phyloP scores from a whole-genome alignment of 1,140 invertebrate species.

The Helicoverpa armigera region DNA sequence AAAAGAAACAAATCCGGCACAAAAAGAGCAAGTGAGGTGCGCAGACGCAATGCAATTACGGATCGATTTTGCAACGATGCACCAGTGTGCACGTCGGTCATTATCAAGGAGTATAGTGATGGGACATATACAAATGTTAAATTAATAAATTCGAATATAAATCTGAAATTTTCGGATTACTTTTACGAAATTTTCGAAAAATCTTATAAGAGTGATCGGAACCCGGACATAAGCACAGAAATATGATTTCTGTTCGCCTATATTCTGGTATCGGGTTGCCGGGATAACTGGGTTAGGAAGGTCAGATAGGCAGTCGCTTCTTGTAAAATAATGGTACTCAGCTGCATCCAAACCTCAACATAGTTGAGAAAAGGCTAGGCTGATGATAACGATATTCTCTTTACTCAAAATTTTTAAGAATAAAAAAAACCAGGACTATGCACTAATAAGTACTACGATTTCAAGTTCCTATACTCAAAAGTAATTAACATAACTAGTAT shows the following conservation, averaged over 20 bases:
- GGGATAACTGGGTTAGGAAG: no score
- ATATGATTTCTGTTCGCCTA: no score
- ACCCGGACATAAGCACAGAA: no score
- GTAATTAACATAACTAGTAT: neutral
- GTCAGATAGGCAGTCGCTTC: no score
- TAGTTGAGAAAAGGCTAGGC: no score
- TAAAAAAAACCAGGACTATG: neutral
- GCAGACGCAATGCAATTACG: constrained; percentile 15
- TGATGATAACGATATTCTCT: no score
- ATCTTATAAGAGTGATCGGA: no score
- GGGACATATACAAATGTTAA: neutral
- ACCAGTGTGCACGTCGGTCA: neutral
- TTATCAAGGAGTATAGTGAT: constrained; percentile 29
- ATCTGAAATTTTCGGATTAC: neutral
- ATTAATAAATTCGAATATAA: neutral
- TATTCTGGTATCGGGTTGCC: no score
- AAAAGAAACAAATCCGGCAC: neutral
- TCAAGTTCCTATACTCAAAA: neutral
- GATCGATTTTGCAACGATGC: constrained; percentile 14
- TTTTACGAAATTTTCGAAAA: no score
- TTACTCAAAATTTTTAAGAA: no score
- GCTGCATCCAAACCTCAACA: no score
- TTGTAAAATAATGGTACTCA: no score
- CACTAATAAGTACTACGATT: neutral
- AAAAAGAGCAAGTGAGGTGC: neutral